Evolutionary conservation across 2,888 invertebrate genomes (phyloP), one percentile per base, ranked within the genome.

Genomic region (Lumbricus terrestris): DNA sequence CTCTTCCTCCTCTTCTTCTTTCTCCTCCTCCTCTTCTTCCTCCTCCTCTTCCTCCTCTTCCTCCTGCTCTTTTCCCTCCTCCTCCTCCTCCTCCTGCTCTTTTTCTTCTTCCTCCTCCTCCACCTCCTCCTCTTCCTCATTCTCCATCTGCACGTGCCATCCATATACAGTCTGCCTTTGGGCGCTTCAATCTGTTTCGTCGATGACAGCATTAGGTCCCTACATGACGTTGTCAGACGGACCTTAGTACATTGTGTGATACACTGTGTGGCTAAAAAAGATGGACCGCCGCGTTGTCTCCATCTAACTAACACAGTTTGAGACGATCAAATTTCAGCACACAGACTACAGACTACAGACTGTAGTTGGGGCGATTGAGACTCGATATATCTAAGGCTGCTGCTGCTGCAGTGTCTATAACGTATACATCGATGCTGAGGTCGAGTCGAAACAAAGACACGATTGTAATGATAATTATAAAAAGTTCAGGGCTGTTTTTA

Each of bases 131-230:
- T 69, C 69, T 16, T 69, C 69, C 69, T 69, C n/a, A 6, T 5
- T n/a, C 6, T n/a, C 13, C 69, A n/a, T n/a, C 69, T 69, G 69
- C 69, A n/a, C 16, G 69, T n/a, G 69, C n/a, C 29, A 69, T 69
- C 29, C 69, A 69, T 15, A n/a, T n/a, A n/a, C n/a, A n/a, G n/a
- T 69, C n/a, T 69, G n/a, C 69, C 69, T n/a, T 29, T 8, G 69
- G 69, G 69, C 69, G 69, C 16, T 69, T 69, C 69, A 69, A 69
- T 69, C 69, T n/a, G n/a, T 69, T 69, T 69, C 69, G 69, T n/a
- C 69, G 69, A 69, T 69, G 69, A 69, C 69, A 69, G 69, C n/a
- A 69, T 69, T n/a, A n/a, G n/a, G n/a, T n/a, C n/a, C n/a, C n/a
- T n/a, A n/a, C n/a, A n/a, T n/a, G n/a, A n/a, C n/a, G n/a, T n/a